Evolutionary conservation across 2,113 vertebrate species (phyloP).

Genomic region (Cyanoramphus novaezelandiae): DNA sequence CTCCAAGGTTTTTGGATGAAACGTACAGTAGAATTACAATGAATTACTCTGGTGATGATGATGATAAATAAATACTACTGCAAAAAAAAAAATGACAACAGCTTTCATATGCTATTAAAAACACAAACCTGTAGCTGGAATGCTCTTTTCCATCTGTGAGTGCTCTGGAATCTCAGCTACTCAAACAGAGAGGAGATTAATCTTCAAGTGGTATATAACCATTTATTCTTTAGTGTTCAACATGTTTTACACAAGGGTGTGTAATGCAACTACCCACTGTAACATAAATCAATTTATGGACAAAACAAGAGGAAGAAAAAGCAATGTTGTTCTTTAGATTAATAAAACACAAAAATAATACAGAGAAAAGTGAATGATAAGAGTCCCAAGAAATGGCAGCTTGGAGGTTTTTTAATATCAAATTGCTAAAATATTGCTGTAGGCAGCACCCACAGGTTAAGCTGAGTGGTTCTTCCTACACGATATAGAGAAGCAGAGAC

Average conservation of each 20-base stretch:
- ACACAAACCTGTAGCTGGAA: conserved; percentile 24
- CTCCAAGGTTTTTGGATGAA: neutral
- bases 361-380: neutral
- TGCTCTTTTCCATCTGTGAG: conserved; percentile 29
- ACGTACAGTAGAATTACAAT: conserved; percentile 12
- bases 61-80: conserved; percentile 17
- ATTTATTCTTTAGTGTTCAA: conserved; percentile 31
- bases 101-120: conserved; percentile 20
- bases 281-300: conserved; percentile 35
- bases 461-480: neutral
- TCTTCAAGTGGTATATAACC: conserved; percentile 30
- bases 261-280: conserved; percentile 19
- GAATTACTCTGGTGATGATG: neutral
- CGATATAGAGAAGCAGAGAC: neutral
- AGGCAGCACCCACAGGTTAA: neutral
- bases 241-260: conserved; percentile 43
- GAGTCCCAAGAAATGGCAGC: neutral
- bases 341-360: neutral
- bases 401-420: neutral
- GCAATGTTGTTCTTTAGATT: neutral
- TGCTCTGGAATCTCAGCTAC: conserved; percentile 1
- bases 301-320: neutral
- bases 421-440: neutral
- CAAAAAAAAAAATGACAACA: neutral
- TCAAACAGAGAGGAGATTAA: conserved; percentile 47